These are phyloP conservation scores for Adelosebastes latens DNA, from an alignment of 2,797 vertebrate genomes.

Conservation along the genomic window DNA sequence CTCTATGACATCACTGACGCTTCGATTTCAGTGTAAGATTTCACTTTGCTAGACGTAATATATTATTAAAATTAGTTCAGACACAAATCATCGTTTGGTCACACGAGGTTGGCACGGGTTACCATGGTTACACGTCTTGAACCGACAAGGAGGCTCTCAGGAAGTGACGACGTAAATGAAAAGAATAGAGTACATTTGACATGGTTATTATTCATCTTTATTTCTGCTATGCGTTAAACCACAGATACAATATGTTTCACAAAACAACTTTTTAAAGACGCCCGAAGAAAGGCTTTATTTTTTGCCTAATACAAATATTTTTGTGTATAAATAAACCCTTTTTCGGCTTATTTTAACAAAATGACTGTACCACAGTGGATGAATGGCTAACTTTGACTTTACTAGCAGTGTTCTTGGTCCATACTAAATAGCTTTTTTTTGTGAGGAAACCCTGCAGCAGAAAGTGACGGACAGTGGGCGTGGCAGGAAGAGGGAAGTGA, in stretches of 20 bases:
- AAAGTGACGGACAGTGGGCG: neutral
- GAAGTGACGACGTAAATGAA: no score
- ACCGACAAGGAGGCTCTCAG: no score
- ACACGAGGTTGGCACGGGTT: no score
- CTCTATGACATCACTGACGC: no score
- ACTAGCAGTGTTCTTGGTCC: neutral
- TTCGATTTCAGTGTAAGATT: no score
- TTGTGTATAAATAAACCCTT: neutral
- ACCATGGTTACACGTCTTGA: no score
- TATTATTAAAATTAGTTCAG: no score
- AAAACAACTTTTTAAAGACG: neutral
- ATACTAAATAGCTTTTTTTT: neutral
- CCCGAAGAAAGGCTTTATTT: neutral
- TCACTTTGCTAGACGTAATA: no score
- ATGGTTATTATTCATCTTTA: neutral
- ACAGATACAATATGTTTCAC: neutral
- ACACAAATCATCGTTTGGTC: no score
- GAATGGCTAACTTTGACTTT: neutral
- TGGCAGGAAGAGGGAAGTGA: slow-evolving; percentile 18
- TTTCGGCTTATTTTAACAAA: neutral
- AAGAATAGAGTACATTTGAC: no score
- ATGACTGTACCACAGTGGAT: neutral
- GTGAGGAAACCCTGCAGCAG: slow-evolving; percentile 7
- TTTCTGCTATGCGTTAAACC: neutral
- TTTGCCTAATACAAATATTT: neutral